These are phyloP conservation scores for Lysandra coridon DNA, from an alignment of 2,888 invertebrate species.

Conservation along the genomic window DNA sequence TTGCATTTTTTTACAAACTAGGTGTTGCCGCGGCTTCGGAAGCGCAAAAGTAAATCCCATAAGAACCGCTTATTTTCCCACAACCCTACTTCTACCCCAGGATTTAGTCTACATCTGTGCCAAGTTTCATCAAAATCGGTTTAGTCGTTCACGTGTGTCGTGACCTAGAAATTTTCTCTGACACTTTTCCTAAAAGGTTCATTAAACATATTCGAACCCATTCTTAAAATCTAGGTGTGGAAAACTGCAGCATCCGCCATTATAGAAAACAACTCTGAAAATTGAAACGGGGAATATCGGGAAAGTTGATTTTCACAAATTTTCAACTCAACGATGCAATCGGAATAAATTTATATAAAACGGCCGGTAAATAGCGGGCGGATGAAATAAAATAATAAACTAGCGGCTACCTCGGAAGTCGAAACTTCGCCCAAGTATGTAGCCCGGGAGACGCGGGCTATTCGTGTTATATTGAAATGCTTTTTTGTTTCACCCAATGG, in stretches of 20 bases:
- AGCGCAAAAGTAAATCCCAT: no score
- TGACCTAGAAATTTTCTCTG: no score
- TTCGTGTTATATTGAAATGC: background rate
- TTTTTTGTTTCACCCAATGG: background rate
- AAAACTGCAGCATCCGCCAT: background rate
- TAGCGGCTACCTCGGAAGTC: slow-evolving; percentile 33
- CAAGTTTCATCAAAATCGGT: no score
- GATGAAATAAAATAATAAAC: slow-evolving; percentile 40
- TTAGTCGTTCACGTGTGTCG: no score
- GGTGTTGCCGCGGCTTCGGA: no score
- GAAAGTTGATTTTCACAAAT: slow-evolving; percentile 30
- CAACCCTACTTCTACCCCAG: no score
- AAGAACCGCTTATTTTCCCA: no score
- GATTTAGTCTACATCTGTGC: no score
- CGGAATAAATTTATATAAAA: slow-evolving; percentile 42
- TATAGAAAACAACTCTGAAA: background rate
- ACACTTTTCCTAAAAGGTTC: no score
- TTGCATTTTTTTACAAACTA: no score
- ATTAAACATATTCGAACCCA: background rate
- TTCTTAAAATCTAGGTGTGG: background rate
- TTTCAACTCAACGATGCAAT: slow-evolving; percentile 36
- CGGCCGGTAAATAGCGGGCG: slow-evolving; percentile 35
- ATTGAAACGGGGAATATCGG: background rate
- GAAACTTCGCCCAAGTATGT: slow-evolving; percentile 32
- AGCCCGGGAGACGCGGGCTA: background rate